These are phyloP conservation scores for Plagiodera versicolora DNA, from an alignment of 2,888 invertebrate species.

Conservation along the genomic window DNA sequence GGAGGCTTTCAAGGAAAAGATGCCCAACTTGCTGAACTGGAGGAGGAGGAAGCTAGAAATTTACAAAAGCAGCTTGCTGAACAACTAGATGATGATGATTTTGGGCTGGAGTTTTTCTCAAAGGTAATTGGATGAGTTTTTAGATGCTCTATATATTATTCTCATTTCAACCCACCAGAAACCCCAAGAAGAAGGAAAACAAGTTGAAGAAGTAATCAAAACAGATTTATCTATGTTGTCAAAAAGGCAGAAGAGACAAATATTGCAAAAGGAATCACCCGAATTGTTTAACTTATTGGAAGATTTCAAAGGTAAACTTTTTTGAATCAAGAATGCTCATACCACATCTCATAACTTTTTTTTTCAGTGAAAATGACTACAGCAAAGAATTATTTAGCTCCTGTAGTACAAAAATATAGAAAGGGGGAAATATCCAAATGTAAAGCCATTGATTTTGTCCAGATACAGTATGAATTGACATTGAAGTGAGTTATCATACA, in stretches of 20 bases:
- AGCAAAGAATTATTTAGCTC: conserved; percentile 66
- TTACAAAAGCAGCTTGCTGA: conserved; percentile 77
- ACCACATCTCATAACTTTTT: not conserved
- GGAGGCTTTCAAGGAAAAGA: conserved; percentile 67
- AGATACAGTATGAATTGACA: conserved; percentile 55
- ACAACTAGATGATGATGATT: conserved; percentile 73
- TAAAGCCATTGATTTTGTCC: conserved; percentile 70
- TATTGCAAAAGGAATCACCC: conserved; percentile 84
- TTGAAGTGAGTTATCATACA: conserved; percentile 54
- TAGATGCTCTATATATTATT: not conserved
- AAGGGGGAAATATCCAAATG: conserved; percentile 65
- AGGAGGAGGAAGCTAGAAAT: conserved; percentile 81
- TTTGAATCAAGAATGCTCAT: not conserved
- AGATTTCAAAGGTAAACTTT: conserved; percentile 70
- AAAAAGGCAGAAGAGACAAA: conserved; percentile 72
- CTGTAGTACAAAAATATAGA: conserved; percentile 67
- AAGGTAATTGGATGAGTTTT: conserved; percentile 24
- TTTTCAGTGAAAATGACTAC: conserved; percentile 58
- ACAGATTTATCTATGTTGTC: conserved; percentile 76
- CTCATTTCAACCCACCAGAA: conserved; percentile 38
- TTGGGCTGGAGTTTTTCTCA: conserved; percentile 34
- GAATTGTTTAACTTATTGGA: conserved; percentile 78
- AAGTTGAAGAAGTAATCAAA: conserved; percentile 64
- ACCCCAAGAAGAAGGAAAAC: conserved; percentile 44
- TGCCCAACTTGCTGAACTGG: conserved; percentile 74